phyloP scores from a whole-genome alignment of 1,140 invertebrate species.

The Subanguina moxae region DNA sequence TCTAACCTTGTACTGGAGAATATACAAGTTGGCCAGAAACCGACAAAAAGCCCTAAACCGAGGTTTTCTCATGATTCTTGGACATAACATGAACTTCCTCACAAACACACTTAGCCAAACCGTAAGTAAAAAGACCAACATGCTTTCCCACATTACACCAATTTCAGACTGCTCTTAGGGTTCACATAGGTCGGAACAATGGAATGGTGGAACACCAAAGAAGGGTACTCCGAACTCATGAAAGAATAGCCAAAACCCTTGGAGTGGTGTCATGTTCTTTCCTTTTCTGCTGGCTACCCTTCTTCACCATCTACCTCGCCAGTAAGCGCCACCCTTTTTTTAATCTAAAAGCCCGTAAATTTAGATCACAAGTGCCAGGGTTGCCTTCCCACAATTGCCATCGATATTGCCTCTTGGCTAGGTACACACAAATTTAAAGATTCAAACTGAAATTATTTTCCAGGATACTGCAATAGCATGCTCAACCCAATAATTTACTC shows the following conservation, averaged over 20 bases:
- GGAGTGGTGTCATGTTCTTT: conserved; percentile 62
- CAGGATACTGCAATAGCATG: conserved; percentile 60
- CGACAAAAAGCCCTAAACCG: conserved; percentile 55
- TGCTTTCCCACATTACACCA: conserved; percentile 14
- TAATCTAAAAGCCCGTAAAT: conserved; percentile 10
- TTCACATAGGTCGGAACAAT: conserved; percentile 57
- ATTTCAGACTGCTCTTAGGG: conserved; percentile 52
- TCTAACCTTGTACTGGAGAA: conserved; percentile 57
- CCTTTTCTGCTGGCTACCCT: conserved; percentile 63
- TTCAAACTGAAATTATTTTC: background rate
- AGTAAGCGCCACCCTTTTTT: conserved; percentile 31
- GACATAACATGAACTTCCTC: conserved; percentile 59
- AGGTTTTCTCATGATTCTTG: conserved; percentile 58
- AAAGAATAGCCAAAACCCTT: conserved; percentile 63
- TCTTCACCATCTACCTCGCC: conserved; percentile 62
- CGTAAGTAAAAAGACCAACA: conserved; percentile 22
- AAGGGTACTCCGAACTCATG: conserved; percentile 58
- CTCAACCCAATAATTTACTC: conserved; percentile 59
- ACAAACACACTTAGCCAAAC: conserved; percentile 48
- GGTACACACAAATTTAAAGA: conserved; percentile 16
- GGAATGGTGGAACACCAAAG: conserved; percentile 59
- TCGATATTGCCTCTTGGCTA: conserved; percentile 58
- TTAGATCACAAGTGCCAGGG: conserved; percentile 51
- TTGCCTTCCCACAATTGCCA: conserved; percentile 53
- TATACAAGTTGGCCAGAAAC: conserved; percentile 55